Base-by-base conservation (phyloP, 2,888 invertebrate genomes). In the Lepidochitona cinerea region DNA sequence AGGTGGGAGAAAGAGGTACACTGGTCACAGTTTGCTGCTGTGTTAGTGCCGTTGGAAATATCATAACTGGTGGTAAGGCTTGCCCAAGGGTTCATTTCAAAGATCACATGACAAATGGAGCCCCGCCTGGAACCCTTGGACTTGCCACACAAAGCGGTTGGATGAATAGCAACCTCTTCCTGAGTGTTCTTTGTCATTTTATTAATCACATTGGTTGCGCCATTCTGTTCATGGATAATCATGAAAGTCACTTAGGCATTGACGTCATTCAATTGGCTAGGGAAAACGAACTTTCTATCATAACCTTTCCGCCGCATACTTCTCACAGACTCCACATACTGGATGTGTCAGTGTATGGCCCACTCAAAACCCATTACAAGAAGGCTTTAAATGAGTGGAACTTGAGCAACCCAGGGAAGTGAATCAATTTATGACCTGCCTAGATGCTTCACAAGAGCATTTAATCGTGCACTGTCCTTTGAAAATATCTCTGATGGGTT, bases 221-320 rank as follows among this genome's bases (percentile, higher is more conserved):
- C 23, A 18, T 72, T 53, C 69, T 72, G 3, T 23, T 72, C 12
- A 70, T 72, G 72, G 68, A 72, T 35, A 72, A 72, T 36, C 72
- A 72, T 36, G 41, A 53, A 29, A 72, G 72, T 36, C 72, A 72
- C 49, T 23, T 70, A 23, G 52, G 23, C 7, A 36, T 70, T 29
- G 59, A 70, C n/a, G 37, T 59, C 32, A 53, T 70, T n/a, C 29
- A 70, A 12, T 6, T 32, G 5, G 70, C 70, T 7, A 18, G 70
- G 9, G 54, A 70, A 5, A 70, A 70, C 59, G 59, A 54, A 23
- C 59, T 70, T 26, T 35, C 59, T 12, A 70, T 70, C 35, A 32
- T 70, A 29, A 70, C 54, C 37, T 70, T 70, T n/a, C 70, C 70
- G 26, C 70, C 70, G 26, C 64, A 70, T 29, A 29, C 35, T 67